Evolutionary conservation across 2,888 invertebrate species (phyloP).

Genomic region (Chymomyza caudatula): DNA sequence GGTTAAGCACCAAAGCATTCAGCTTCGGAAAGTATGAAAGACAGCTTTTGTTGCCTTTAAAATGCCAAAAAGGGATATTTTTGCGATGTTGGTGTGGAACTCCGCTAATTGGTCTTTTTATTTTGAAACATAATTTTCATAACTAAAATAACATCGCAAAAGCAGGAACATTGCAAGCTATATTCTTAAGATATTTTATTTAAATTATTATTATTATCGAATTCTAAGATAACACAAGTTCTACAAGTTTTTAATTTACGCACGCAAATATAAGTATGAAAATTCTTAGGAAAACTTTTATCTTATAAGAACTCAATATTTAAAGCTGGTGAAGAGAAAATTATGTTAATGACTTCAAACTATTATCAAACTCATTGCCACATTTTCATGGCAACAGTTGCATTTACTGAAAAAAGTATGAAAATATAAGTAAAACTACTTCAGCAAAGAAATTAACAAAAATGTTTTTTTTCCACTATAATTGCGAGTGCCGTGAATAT

Average conservation of each 20-base stretch:
- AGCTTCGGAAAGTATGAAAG: no score
- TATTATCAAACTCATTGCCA: constrained; percentile 54
- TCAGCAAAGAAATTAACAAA: constrained; percentile 37
- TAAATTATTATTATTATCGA: no score
- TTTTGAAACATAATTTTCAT: background rate
- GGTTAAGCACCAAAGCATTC: background rate
- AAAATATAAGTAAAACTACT: constrained; percentile 18
- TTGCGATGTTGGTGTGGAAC: background rate
- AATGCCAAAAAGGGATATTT: background rate
- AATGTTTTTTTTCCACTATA: constrained; percentile 33
- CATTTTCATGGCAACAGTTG: constrained; percentile 26
- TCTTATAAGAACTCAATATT: background rate
- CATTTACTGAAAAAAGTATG: constrained; percentile 1
- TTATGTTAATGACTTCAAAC: constrained; percentile 60
- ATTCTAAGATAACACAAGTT: no score
- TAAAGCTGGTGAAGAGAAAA: constrained; percentile 21
- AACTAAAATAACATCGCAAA: no score
- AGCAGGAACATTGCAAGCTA: no score
- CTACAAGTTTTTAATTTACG: background rate
- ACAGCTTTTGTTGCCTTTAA: no score
- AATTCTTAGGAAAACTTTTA: background rate
- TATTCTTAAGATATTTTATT: no score
- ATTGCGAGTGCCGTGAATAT: constrained; percentile 29
- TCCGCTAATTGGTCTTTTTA: background rate
- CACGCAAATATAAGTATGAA: background rate